Base-by-base conservation (phyloP, 2,797 vertebrate species). In the Betta splendens region DNA sequence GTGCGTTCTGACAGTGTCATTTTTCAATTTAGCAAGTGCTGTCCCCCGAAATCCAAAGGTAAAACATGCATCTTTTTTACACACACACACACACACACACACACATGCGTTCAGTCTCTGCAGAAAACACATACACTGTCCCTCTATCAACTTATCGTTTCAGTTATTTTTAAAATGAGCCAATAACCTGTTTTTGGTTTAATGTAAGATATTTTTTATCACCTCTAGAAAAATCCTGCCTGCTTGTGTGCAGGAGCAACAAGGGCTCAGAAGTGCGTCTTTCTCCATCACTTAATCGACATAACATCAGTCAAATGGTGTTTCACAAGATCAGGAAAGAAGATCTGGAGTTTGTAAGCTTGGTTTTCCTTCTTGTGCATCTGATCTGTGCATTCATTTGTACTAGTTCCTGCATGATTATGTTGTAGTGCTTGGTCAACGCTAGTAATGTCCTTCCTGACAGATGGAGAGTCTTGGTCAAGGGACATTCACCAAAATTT, bases 251-350 rank as follows among this genome's bases (percentile, higher is more conserved):
- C 77, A 93, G 97, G 83, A 97, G 91, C 78, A 96, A 94, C 84
- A 92, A 92, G 13, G 77, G 89, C 64, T 93, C 93, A 39, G 96
- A 97, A 25, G 83, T 94, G 49, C 90, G 92, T 49, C 81, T 87
- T 1, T 97, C 96, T 16, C 94, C 95, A 5, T 92, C 92, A 0
- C 81, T 93, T 9, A 92, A 95, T 61, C 94, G 92, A 40, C 94
- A 94, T 69, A 96, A 94, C 76, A 87, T 98, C 85, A 97, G 90
- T 85, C 98, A 98, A 76, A 98, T 99, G 98, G 95, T 98, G 68
- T 98, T 99, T 87, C 97, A 98, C 91, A 99, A 97, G 88, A 98
- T 99, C 79, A 94, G 91, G 70, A 98, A 95, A 84, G 97, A 99
- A 81, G 95, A 98, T 72, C 91, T 99, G 69, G 92, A 94, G 79